phyloP scores from a whole-genome alignment of 2,797 vertebrate species.

The Spea hammondii region DNA sequence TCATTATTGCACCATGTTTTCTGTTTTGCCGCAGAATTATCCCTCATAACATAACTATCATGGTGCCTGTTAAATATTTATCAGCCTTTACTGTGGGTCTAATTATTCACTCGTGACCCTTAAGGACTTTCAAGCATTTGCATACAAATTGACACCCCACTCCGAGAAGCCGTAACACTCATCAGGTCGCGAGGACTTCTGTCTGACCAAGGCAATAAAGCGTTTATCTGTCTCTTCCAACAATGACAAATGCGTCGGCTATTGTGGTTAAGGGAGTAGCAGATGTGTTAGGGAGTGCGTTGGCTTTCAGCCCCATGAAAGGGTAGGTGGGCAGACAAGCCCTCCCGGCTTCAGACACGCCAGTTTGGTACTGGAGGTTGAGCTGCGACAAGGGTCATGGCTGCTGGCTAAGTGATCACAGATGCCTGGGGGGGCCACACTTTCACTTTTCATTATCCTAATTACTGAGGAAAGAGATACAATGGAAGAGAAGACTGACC shows the following conservation, averaged over 20 bases:
- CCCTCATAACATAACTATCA: no score
- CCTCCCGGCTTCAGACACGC: slow-evolving; percentile 55
- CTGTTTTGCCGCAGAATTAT: no score
- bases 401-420: slow-evolving; percentile 26
- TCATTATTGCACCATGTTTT: no score
- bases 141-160: slow-evolving; percentile 11
- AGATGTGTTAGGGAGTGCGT: slow-evolving; percentile 49
- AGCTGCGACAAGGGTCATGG: background rate
- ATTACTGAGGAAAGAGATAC: slow-evolving; percentile 7
- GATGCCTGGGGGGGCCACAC: slow-evolving; percentile 29
- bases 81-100: slow-evolving; percentile 27
- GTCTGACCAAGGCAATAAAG: slow-evolving; percentile 20
- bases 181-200: slow-evolving; percentile 46
- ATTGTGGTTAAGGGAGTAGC: slow-evolving; percentile 42
- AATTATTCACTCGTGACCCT: slow-evolving; percentile 16
- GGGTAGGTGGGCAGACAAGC: slow-evolving; percentile 54
- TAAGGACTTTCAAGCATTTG: background rate
- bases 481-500: slow-evolving; percentile 3
- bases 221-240: slow-evolving; percentile 43
- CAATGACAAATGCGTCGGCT: slow-evolving; percentile 33
- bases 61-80: no score
- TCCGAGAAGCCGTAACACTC: slow-evolving; percentile 2
- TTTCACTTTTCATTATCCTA: slow-evolving; percentile 11
- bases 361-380: slow-evolving; percentile 7
- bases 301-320: slow-evolving; percentile 51